Evolutionary conservation across 2,888 invertebrate species (phyloP), one percentile per base, ranked within the genome.

Genomic region (Platycheirus rosarum): DNA sequence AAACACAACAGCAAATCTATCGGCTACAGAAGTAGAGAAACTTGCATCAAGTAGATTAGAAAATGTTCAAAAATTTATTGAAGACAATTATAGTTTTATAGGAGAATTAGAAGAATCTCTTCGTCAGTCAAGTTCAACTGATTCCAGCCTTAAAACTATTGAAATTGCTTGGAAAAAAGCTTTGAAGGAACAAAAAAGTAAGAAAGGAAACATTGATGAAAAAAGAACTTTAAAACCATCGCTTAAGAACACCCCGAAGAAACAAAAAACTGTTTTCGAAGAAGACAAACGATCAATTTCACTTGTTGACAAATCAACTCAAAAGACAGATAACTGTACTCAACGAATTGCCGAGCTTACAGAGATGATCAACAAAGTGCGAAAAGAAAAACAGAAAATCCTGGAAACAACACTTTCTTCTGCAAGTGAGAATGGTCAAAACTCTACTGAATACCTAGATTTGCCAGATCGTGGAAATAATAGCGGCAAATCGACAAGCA

Each of bases 311-410:
- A 91, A 91, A 48, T 93, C 92, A 71, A 90, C 92, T 0, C 89
- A 92, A 82, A 89, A 93, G 11, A 92, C 93, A 0, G 92, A 92
- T 48, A 91, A 90, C 48, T 93, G 92, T 66, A 91, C 91, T 0
- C 91, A 92, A 79, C 91, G 93, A 74, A 93, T 94, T 49, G 91
- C 91, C 1, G 92, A 92, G 71, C 86, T 94, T 5, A 91, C 92
- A 0, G 91, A 91, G 8, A 91, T 92, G 85, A 93, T 94, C 11
- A 90, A 91, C n/a, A 91, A 92, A 86, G 91, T 93, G 5, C 91
- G 93, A n/a, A 89, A 91, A 63, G 93, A 93, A 85, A 92, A 92
- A 80, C 89, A 91, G 49, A 89, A 91, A 48, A 88, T 92, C 14
- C 86, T 92, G n/a, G 91, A 91, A 75, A 88, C 89, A 1, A 90